Evolutionary conservation across 2,797 vertebrate species (phyloP).

Genomic region (Cossypha polioptera): DNA sequence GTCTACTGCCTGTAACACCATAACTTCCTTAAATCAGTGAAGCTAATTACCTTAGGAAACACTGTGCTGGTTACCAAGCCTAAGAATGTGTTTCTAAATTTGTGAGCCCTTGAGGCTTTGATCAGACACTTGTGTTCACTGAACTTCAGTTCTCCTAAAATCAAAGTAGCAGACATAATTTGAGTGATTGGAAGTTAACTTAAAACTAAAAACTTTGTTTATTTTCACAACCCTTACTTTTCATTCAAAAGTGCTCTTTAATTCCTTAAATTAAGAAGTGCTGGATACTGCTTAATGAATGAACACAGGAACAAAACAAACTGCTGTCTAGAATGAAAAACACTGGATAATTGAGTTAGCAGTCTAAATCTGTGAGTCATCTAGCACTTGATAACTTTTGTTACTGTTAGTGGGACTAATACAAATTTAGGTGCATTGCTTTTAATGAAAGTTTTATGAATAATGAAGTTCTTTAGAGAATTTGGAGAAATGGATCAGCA

Average conservation of each 20-base stretch:
- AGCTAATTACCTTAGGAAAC: neutral
- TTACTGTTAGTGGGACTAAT: neutral
- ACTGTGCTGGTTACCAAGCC: neutral
- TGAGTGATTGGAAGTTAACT: neutral
- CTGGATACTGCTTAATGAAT: neutral
- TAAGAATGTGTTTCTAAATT: neutral
- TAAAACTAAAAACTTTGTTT: neutral
- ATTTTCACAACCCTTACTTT: neutral
- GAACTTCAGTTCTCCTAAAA: neutral
- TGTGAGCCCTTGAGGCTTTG: neutral
- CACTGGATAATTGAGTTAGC: neutral
- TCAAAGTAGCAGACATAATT: neutral
- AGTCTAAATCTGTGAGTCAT: neutral
- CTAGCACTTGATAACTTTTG: neutral
- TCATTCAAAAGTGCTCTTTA: neutral
- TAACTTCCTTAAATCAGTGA: neutral
- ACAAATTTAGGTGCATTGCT: neutral
- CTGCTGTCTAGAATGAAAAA: neutral
- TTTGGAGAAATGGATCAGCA: neutral
- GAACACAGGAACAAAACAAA: neutral
- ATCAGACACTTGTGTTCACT: neutral
- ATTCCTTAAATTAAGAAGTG: neutral
- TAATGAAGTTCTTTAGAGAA: neutral
- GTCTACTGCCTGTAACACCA: neutral
- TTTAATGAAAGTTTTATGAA: neutral